Evolutionary conservation across 2,797 vertebrate genomes (phyloP).

Genomic region (Pterois miles): DNA sequence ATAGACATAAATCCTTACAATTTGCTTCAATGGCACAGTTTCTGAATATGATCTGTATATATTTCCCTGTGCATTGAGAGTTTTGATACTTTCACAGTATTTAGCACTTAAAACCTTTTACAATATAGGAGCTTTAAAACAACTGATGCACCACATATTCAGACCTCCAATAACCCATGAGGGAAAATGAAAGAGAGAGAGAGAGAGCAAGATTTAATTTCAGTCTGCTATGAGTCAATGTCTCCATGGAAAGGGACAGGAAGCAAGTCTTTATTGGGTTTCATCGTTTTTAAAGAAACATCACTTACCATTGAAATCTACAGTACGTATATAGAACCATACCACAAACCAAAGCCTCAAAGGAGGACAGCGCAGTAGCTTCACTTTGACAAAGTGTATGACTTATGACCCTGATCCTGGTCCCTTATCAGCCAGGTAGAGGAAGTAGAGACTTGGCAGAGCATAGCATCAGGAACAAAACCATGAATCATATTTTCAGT

Average conservation of each 20-base stretch:
- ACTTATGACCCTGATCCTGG: background rate
- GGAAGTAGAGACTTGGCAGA: background rate
- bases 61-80: too few species aligned
- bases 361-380: background rate
- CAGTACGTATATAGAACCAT: background rate
- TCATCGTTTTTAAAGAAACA: background rate
- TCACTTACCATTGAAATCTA: background rate
- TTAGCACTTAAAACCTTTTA: too few species aligned
- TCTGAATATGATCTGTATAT: too few species aligned
- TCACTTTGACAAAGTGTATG: background rate
- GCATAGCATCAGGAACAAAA: background rate
- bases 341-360: background rate
- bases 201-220: conserved; percentile 7
- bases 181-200: background rate
- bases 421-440: background rate
- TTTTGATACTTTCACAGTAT: too few species aligned
- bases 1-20: too few species aligned
- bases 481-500: background rate
- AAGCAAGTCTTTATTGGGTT: background rate
- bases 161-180: too few species aligned
- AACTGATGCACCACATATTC: too few species aligned
- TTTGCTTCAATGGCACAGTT: too few species aligned
- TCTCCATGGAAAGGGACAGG: background rate
- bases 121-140: too few species aligned
- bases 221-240: conserved; percentile 9